Base-by-base conservation (phyloP, 2,797 vertebrate species). In the Phyllotis vaccarum region DNA sequence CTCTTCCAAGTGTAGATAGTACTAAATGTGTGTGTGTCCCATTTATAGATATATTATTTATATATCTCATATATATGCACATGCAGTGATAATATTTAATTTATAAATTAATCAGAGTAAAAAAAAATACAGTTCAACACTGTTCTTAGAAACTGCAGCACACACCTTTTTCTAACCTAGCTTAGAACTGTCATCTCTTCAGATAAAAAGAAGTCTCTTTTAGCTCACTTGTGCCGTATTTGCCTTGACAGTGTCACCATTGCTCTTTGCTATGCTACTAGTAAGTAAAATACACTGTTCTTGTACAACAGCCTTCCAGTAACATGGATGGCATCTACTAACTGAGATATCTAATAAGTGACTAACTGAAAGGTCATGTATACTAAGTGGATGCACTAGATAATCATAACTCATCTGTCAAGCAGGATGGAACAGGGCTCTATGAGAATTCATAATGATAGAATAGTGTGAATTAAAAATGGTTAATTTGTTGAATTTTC, bases 281-380 rank as follows among this genome's bases (percentile, higher is more conserved):
- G 31, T 75, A n/a, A 22, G 7, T 49, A 82, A 82, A n/a, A 64
- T 3, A 29, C 43, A 49, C 5, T 22, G 6, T 66, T 19, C 14
- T 46, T 29, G 46, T 75, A 12, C 19, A 43, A 22, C 31, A 52
- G 24, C 1, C 34, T 31, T 54, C 19, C 9, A 16, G 7, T 16
- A 31, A 0, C 40, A 12, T 17, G 3, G 21, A 78, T 2, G 14
- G 34, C 13, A 68, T 49, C 37, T 46, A 27, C 68, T 66, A 40
- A 37, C 5, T 12, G 16, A 40, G 11, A 10, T 31, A 40, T 0
- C 3, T 17, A 52, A 17, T 27, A 74, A n/a, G 6, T 27, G 4
- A 24, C 40, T 62, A 46, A 37, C 40, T 60, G 13, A 9, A 58
- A 60, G 54, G 22, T 24, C 9, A 43, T 37, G 34, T 37, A 12